Evolutionary conservation across 1,140 invertebrate genomes (phyloP), one percentile per base, ranked within the genome.

Genomic region (Charaxes varanes): DNA sequence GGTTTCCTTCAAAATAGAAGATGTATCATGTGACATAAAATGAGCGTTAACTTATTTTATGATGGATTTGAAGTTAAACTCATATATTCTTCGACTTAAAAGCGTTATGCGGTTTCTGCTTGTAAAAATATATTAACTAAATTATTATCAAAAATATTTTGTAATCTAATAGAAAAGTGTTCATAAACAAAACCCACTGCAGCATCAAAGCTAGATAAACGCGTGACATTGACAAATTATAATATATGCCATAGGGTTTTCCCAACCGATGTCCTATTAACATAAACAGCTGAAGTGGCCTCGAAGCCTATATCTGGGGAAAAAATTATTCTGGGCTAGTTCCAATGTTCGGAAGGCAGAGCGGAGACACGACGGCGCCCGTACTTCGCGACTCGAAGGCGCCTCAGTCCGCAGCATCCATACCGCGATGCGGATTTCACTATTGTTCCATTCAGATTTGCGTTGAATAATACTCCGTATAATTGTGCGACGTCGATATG

Each of bases 301-400:
- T 76, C 74, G 71, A 71, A 43, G 71, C 69, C 69, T 67, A 68
- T 53, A 73, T 76, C 55, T 61, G 62, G 41, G 58, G 59, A 76
- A 79, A 79, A 78, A 79, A 68, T 65, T 60, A 53, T 57, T 48
- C 74, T 79, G 74, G 74, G 74, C 43, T 45, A 38, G 61, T 66
- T 79, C 74, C 74, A 79, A 79, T 56, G 54, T 54, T 61, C 53
- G 47, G 45, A 40, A 50, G 37, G 26, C 41, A 40, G 46, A 6
- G 27, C 7, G 22, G 41, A 79, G 71, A 79, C 71, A 47, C 33
- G 65, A 65, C 74, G 71, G 67, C 74, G 71, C 71, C 73, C 18
- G 10, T 17, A 15, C 3, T 16, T 13, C 36, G 41, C 59, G 70
- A 51, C 70, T 16, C 13, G 2, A 13, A 36, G 66, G 60, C 71